These are phyloP conservation scores for Platichthys stellatus DNA, from an alignment of 2,113 vertebrate genomes.

Conservation along the genomic window DNA sequence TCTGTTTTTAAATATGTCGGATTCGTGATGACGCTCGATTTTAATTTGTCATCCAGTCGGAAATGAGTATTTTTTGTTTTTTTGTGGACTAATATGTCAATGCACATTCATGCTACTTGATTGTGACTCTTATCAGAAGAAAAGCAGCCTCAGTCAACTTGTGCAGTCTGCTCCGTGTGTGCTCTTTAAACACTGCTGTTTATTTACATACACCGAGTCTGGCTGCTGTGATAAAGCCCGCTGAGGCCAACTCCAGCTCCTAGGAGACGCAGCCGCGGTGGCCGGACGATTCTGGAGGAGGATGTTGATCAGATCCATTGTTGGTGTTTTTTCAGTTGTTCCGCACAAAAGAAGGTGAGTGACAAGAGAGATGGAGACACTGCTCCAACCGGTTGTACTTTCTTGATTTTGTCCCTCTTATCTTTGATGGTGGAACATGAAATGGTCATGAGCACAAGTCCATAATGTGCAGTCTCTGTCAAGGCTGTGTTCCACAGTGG, in stretches of 20 bases:
- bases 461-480: neutral
- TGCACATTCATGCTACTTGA: neutral
- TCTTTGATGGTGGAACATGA: neutral
- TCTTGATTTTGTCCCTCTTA: too few species aligned
- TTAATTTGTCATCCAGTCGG: too few species aligned
- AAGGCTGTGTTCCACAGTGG: neutral
- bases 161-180: slow-evolving; percentile 19
- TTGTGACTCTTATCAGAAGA: neutral
- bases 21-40: too few species aligned
- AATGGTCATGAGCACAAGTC: neutral
- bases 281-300: slow-evolving; percentile 22
- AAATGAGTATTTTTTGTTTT: too few species aligned
- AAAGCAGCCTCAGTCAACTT: neutral
- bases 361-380: neutral
- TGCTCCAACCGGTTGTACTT: too few species aligned
- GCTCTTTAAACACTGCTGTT: slow-evolving; percentile 33
- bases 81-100: neutral
- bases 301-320: slow-evolving; percentile 1
- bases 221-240: slow-evolving; percentile 54
- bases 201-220: slow-evolving; percentile 56
- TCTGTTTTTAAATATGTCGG: too few species aligned
- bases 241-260: slow-evolving; percentile 16
- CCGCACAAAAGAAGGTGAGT: neutral
- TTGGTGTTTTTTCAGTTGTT: slow-evolving; percentile 5
- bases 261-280: slow-evolving; percentile 18